Percentiles rank a stretch among this genome's conserved stretches.
These are phyloP conservation scores for Erithacus rubecula DNA, from an alignment of 2,797 vertebrate genomes.

Conservation along the genomic window DNA sequence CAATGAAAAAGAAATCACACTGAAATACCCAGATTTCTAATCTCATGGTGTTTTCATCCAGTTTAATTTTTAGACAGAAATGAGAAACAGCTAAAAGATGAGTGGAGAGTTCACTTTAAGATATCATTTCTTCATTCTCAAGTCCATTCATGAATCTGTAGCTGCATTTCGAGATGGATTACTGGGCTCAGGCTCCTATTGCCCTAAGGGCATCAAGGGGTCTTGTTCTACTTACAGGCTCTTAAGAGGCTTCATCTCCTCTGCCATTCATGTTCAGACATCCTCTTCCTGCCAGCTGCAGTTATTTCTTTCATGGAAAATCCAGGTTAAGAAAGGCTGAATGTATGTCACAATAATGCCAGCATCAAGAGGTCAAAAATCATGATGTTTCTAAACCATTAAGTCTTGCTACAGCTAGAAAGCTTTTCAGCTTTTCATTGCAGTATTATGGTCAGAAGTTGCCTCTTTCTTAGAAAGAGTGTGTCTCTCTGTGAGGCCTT, in stretches of 20 bases:
- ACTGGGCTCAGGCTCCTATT: not conserved
- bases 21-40: not conserved
- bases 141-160: not conserved
- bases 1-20: not conserved
- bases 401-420: not conserved
- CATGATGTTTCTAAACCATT: not conserved
- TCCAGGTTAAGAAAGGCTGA: constrained; percentile 19
- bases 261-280: not conserved
- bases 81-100: not conserved
- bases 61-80: not conserved
- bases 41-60: not conserved
- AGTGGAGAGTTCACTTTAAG: not conserved
- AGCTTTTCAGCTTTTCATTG: not conserved
- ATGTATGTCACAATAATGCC: not conserved
- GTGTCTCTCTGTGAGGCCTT: fast-evolving
- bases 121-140: not conserved
- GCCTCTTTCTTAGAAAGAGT: not conserved
- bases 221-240: not conserved
- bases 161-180: not conserved
- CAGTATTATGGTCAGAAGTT: not conserved
- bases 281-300: not conserved
- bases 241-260: not conserved
- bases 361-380: not conserved
- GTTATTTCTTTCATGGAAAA: not conserved
- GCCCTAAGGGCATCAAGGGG: not conserved